phyloP scores from a whole-genome alignment of 2,888 invertebrate genomes.

The Eucriotettix oculatus region DNA sequence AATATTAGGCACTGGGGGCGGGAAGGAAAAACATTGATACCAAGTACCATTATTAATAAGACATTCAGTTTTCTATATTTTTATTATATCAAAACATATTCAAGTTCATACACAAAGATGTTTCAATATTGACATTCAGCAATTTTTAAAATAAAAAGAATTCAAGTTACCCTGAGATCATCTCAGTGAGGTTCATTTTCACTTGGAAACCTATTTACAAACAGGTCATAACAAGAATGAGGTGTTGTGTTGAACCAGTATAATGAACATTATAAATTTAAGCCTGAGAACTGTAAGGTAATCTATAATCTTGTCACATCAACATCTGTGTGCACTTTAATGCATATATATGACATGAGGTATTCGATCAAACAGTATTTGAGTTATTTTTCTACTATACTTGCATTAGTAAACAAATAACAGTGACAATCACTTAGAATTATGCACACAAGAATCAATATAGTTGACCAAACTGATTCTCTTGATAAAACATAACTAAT shows the following conservation, averaged over 20 bases:
- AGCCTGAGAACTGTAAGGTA: background rate
- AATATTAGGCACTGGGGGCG: too few relatives aligned
- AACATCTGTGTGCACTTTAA: too few relatives aligned
- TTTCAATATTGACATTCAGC: background rate
- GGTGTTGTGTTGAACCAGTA: background rate
- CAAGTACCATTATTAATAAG: too few relatives aligned
- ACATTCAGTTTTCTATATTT: background rate
- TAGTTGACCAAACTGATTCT: too few relatives aligned
- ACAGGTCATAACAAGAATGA: background rate
- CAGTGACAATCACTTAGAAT: too few relatives aligned
- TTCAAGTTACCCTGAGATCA: background rate
- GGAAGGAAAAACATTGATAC: too few relatives aligned
- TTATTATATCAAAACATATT: constrained; percentile 6
- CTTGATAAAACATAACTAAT: too few relatives aligned
- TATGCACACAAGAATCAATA: too few relatives aligned
- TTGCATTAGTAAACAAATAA: too few relatives aligned
- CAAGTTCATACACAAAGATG: background rate
- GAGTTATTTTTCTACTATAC: too few relatives aligned
- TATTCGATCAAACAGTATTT: too few relatives aligned
- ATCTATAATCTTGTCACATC: background rate
- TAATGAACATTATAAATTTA: background rate
- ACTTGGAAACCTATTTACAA: background rate
- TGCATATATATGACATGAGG: too few relatives aligned
- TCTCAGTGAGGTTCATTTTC: background rate
- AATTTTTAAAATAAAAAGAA: background rate